A percentile compares a stretch with the other conserved stretches of the same genome.
phyloP scores from a whole-genome alignment of 2,797 vertebrate species.

The Sebastes oblongus region DNA sequence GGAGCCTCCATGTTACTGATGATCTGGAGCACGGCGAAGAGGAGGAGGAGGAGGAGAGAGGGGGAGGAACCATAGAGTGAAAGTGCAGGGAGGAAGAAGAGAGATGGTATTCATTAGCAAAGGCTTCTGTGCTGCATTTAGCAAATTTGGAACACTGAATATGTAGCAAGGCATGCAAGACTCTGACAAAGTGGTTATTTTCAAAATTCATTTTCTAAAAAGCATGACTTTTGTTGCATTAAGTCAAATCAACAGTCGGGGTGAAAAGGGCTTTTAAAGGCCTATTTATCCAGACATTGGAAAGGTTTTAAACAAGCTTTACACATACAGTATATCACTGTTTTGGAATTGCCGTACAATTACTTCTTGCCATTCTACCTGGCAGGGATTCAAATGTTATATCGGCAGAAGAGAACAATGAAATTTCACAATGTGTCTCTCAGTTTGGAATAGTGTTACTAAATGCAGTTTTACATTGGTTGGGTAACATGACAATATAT shows the following conservation, averaged over 20 bases:
- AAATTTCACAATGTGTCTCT: neutral
- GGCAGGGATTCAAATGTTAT: neutral
- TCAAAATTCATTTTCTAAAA: neutral
- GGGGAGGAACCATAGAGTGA: neutral
- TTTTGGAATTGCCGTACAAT: neutral
- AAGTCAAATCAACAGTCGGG: neutral
- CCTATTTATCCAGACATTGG: neutral
- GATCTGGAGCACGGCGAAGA: constrained; percentile 84
- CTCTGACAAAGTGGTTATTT: constrained; percentile 10
- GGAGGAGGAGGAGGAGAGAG: neutral
- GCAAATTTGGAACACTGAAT: neutral
- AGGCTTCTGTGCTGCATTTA: neutral
- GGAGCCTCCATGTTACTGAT: constrained; percentile 99
- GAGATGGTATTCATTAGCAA: constrained; percentile 11
- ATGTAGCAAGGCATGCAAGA: neutral
- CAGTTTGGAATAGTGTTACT: neutral
- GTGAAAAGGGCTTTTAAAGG: constrained; percentile 9
- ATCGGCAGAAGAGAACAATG: neutral
- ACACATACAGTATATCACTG: neutral
- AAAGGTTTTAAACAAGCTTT: neutral
- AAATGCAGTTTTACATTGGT: neutral
- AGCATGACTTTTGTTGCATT: constrained; percentile 4
- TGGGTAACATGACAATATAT: neutral
- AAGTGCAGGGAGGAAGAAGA: constrained; percentile 7
- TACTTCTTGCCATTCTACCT: neutral